These are phyloP conservation scores for Tenthredo scrophulariae DNA, from an alignment of 2,888 invertebrate genomes.

Conservation along the genomic window DNA sequence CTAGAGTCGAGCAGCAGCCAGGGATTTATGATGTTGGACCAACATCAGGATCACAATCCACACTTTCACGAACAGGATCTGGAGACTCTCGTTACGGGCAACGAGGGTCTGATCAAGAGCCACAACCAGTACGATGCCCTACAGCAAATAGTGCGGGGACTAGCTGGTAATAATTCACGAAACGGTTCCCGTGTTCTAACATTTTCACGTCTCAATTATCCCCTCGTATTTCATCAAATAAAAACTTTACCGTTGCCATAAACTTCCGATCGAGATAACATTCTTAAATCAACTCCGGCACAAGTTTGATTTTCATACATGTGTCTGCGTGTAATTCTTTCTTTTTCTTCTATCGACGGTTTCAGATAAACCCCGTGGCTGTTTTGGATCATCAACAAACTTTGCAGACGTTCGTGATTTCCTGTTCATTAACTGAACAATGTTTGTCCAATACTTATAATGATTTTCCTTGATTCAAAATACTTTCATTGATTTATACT, in stretches of 20 bases:
- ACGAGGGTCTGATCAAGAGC: conserved; percentile 58
- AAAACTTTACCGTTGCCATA: not conserved
- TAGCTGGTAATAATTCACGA: conserved; percentile 26
- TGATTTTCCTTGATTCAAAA: not conserved
- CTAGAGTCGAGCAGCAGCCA: conserved; percentile 53
- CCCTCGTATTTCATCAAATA: not conserved
- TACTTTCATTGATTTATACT: not conserved
- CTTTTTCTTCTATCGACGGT: not conserved
- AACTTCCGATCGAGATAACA: not conserved
- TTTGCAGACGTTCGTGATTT: not conserved
- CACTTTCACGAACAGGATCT: conserved; percentile 53
- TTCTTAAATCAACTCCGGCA: not conserved
- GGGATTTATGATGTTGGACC: conserved; percentile 52
- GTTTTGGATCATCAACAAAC: not conserved
- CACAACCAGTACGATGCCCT: conserved; percentile 58
- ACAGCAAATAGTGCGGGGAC: conserved; percentile 46
- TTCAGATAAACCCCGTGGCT: not conserved
- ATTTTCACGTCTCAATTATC: not conserved
- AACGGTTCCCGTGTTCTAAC: not conserved
- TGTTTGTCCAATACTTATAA: not conserved
- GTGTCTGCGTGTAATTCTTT: not conserved
- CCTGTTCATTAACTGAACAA: not conserved
- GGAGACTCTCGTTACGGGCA: conserved; percentile 52
- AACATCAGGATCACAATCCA: conserved; percentile 57
- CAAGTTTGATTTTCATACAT: not conserved